Percentiles rank a stretch among this genome's conserved stretches.
Conservation (phyloP, 2,113 vertebrate genomes). For the Cinclus mexicanus region DNA sequence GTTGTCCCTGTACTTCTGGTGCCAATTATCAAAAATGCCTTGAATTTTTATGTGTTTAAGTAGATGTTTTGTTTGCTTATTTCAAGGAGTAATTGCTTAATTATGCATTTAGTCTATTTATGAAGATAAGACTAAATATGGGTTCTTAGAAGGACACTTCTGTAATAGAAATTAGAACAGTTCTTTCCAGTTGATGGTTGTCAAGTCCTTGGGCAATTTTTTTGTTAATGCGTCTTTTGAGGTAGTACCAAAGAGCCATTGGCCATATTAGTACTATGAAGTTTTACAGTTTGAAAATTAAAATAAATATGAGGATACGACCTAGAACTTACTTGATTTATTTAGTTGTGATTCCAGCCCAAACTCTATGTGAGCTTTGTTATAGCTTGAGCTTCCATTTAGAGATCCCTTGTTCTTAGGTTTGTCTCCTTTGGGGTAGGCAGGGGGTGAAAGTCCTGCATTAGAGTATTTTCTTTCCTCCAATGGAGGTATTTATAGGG, state of each 20-base stretch:
- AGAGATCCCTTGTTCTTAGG: background rate
- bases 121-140: background rate
- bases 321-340: background rate
- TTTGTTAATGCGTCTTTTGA: background rate
- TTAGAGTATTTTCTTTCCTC: background rate
- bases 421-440: background rate
- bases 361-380: background rate
- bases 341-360: background rate
- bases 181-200: background rate
- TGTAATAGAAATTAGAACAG: background rate
- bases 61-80: slow-evolving; percentile 1
- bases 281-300: background rate
- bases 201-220: background rate
- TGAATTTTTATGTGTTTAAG: slow-evolving; percentile 14
- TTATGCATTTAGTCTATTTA: background rate
- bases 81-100: slow-evolving; percentile 17
- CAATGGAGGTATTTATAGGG: background rate
- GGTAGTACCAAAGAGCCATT: slow-evolving; percentile 6
- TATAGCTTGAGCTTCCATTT: background rate
- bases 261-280: background rate
- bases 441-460: no score
- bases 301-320: background rate
- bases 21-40: slow-evolving; percentile 39
- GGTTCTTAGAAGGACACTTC: background rate
- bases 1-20: background rate